These are phyloP conservation scores for Thereva unica DNA, from an alignment of 2,888 invertebrate genomes.

Conservation along the genomic window DNA sequence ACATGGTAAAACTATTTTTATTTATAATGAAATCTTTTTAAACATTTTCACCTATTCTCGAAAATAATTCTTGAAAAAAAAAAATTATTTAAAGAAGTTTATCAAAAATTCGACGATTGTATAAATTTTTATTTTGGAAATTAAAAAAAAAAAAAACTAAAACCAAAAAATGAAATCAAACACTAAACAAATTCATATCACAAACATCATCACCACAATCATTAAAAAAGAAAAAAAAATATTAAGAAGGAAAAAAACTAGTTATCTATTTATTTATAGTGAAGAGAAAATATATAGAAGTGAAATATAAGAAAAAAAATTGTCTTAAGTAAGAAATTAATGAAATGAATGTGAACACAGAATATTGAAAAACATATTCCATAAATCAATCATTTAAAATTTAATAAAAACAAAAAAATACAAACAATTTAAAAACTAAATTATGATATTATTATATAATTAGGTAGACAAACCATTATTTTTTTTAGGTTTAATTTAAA, in stretches of 20 bases:
- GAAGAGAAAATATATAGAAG: constrained; percentile 12
- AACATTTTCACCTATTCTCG: too few relatives aligned
- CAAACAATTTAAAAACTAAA: too few relatives aligned
- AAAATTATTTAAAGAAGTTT: too few relatives aligned
- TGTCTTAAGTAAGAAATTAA: constrained; percentile 7
- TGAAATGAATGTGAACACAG: constrained; percentile 12
- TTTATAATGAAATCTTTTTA: too few relatives aligned
- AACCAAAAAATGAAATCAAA: constrained; percentile 24
- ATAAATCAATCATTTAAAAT: constrained; percentile 13
- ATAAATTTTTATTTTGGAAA: too few relatives aligned
- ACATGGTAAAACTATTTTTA: too few relatives aligned
- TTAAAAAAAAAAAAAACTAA: not conserved
- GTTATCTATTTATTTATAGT: constrained; percentile 13
- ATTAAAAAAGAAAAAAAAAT: constrained; percentile 22
- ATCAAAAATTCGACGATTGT: too few relatives aligned
- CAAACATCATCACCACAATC: constrained; percentile 32
- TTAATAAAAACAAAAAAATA: constrained; percentile 12
- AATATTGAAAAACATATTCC: constrained; percentile 20
- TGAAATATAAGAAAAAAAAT: constrained; percentile 17
- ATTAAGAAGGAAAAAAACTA: constrained; percentile 1
- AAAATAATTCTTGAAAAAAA: too few relatives aligned
- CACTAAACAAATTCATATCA: constrained; percentile 21
- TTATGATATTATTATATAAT: too few relatives aligned
- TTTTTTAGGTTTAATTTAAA: too few relatives aligned
- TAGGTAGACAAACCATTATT: too few relatives aligned